Evolutionary conservation across 2,113 vertebrate genomes (phyloP).

Genomic region (Silurus meridionalis): DNA sequence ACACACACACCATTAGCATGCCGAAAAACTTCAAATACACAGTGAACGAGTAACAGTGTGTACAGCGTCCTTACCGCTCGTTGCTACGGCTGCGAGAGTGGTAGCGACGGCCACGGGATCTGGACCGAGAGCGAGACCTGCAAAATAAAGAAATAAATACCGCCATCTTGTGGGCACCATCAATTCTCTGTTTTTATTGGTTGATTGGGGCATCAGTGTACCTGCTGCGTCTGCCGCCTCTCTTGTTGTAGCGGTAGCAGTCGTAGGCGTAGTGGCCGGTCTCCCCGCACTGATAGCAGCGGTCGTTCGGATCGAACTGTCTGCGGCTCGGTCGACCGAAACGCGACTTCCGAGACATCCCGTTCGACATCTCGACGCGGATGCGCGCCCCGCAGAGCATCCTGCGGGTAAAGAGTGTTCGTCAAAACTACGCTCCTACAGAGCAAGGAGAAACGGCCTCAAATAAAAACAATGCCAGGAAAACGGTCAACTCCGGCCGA

Average conservation of each 20-base stretch:
- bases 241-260: conserved; percentile 80
- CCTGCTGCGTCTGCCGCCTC: conserved; percentile 74
- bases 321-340: conserved; percentile 76
- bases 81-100: conserved; percentile 74
- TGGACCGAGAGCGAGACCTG: conserved; percentile 73
- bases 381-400: conserved; percentile 77
- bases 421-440: too few species aligned
- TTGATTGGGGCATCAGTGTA: conserved; percentile 28
- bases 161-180: too few species aligned
- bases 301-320: conserved; percentile 79
- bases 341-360: conserved; percentile 76
- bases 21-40: background rate
- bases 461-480: too few species aligned
- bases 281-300: conserved; percentile 81
- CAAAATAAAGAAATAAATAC: too few species aligned
- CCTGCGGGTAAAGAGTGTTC: conserved; percentile 50
- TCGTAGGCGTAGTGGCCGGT: conserved; percentile 80
- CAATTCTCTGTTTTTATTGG: too few species aligned
- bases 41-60: background rate
- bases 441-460: background rate
- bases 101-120: conserved; percentile 71
- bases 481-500: conserved; percentile 22
- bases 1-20: background rate
- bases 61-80: conserved; percentile 63
- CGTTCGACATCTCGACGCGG: conserved; percentile 78